Percentiles rank a stretch among this genome's conserved stretches.
Evolutionary conservation across 1,140 invertebrate genomes (phyloP).

Genomic region (Alviniconcha marisindica): DNA sequence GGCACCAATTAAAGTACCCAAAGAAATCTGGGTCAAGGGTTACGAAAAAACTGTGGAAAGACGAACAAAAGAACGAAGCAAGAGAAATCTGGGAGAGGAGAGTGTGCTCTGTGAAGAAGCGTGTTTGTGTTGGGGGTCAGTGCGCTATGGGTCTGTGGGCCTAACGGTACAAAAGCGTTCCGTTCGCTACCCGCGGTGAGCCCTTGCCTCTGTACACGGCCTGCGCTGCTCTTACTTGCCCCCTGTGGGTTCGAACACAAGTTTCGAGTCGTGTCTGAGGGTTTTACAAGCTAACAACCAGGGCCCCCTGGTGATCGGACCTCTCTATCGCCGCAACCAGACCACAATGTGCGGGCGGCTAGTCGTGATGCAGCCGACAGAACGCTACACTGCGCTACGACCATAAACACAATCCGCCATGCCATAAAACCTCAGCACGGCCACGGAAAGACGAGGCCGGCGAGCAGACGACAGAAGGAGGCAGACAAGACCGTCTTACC

Average conservation of each 20-base stretch:
- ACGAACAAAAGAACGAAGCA: too few relatives aligned
- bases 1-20: too few relatives aligned
- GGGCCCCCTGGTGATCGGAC: neutral
- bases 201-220: neutral
- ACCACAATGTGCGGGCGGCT: neutral
- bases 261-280: conserved; percentile 31
- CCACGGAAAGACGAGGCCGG: neutral
- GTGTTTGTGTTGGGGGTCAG: neutral
- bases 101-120: too few relatives aligned
- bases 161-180: conserved; percentile 15
- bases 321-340: neutral
- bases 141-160: conserved; percentile 4
- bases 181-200: neutral
- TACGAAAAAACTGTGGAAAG: too few relatives aligned
- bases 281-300: conserved; percentile 28
- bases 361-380: neutral
- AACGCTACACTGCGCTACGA: conserved; percentile 8
- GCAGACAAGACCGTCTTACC: conserved; percentile 17
- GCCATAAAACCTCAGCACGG: neutral
- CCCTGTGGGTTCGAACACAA: conserved; percentile 17
- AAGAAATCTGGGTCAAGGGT: too few relatives aligned
- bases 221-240: neutral
- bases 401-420: conserved; percentile 40
- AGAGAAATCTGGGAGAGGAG: too few relatives aligned
- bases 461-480: neutral